Base-by-base conservation (phyloP, 2,797 vertebrate genomes). In the Sebastiscus tertius region DNA sequence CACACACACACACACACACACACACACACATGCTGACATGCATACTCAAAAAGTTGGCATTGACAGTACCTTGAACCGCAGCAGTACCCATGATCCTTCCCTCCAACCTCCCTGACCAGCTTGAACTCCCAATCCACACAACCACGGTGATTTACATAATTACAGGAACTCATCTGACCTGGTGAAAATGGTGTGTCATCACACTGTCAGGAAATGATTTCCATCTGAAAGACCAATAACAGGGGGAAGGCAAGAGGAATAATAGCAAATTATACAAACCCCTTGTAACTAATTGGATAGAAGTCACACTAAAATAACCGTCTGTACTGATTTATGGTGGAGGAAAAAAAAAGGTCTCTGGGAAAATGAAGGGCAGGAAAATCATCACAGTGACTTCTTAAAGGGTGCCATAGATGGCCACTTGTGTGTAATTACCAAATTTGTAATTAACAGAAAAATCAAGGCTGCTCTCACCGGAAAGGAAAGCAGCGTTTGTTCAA, bases 71-170 rank as follows among this genome's bases (percentile, higher is more conserved):
- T 90, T 89, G 81, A 83, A 82, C 86, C 68, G 2, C 72, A 77
- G 72, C 49, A 22, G 79, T 60, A 56, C 77, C 69, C 36, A 3
- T 79, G 83, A 90, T 77, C 83, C 66, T 39, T 49, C 58, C 73
- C 26, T 69, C 49, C 72, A 61, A 75, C 86, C 85, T 85, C 52
- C 52, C 60, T 80, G 77, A 81, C 86, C 77, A 49, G n/a, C 27
- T 14, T 86, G 72, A 86, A 81, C 71, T 80, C 42, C 11, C 29
- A 78, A 8, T 72, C 73, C 54, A 39, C 1, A 8, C 55, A 75
- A 49, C 77, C 70, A 29, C 4, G 6, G 34, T 60, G 52, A 93
- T 94, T 90, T 92, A 74, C 91, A 92, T 93, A 93, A 93, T 93
- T 86, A 88, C 87, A 89, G 75, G 79, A 87, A 74, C 84, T 79